A percentile compares a stretch with the other conserved stretches of the same genome.
These are phyloP conservation scores for Helicoverpa zea DNA, from an alignment of 1,140 invertebrate genomes.

Conservation along the genomic window DNA sequence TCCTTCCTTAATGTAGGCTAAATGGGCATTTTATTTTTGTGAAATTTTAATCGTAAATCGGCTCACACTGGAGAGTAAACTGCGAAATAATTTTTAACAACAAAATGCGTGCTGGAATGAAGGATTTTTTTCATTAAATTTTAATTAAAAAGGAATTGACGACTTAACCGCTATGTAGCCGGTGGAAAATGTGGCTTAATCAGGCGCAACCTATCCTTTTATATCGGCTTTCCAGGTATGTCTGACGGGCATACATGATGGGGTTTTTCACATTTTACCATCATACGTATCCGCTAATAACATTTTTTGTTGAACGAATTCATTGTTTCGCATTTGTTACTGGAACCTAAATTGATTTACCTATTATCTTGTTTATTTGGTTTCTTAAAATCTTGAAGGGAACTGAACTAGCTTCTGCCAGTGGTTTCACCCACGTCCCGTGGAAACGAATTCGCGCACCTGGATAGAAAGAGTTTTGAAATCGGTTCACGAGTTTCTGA, in stretches of 20 bases:
- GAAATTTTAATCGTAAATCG: constrained; percentile 30
- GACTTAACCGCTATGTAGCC: constrained; percentile 6
- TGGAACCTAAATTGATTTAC: too few relatives aligned
- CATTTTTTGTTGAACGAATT: too few relatives aligned
- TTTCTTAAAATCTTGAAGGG: too few relatives aligned
- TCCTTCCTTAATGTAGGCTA: constrained; percentile 34
- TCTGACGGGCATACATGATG: background rate
- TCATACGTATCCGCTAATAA: background rate
- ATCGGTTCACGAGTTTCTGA: too few relatives aligned
- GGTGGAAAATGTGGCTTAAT: constrained; percentile 15
- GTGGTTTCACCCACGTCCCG: too few relatives aligned
- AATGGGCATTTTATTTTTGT: constrained; percentile 35
- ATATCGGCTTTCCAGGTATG: background rate
- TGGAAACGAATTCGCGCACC: too few relatives aligned
- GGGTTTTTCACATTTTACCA: background rate
- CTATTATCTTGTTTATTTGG: too few relatives aligned
- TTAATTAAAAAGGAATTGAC: constrained; percentile 33
- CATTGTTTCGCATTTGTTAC: too few relatives aligned
- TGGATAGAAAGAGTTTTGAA: too few relatives aligned
- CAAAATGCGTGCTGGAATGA: constrained; percentile 2
- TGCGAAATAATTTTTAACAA: constrained; percentile 21
- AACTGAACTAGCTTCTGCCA: too few relatives aligned
- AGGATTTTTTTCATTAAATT: constrained; percentile 22
- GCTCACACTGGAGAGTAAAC: constrained; percentile 25
- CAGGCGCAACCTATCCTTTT: background rate